Evolutionary conservation across 2,797 vertebrate species (phyloP), one percentile per base, ranked within the genome.

Genomic region (Netta rufina): DNA sequence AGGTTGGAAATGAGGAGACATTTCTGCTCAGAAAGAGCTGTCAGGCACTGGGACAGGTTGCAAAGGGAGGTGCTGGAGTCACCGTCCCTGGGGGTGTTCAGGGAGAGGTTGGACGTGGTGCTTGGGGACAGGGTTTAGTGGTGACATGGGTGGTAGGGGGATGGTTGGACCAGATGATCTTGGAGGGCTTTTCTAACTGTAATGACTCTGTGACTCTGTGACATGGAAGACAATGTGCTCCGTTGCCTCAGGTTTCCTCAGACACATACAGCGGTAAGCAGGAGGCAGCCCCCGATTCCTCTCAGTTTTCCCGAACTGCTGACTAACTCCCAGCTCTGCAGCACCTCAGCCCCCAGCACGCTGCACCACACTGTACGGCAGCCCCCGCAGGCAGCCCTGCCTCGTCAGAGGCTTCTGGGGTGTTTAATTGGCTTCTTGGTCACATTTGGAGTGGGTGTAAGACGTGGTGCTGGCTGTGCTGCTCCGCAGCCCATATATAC

Each of bases 191-290:
- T 25, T 49, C 49, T 8, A 25, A 49, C 49, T 2, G 1, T 25
- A 8, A 25, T 49, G 49, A 49, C 2, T 25, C 24, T 5, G 1
- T 49, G 47, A 49, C 47, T 49, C 47, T 49, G 1, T 49, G 49
- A 3, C 49, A 38, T 16, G 8, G 13, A 69, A 70, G 51, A 8
- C 18, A 13, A 38, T 8, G 2, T 0, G 0, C 11, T 45, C 21
- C 2, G 5, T 41, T n/a, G 77, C 39, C 13, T 47, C 39, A 39
- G 10, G 41, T 62, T 91, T 47, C 58, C 21, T 6, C 32, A 76
- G 20, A 38, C 9, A 58, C 25, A 17, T 20, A 17, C 19, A 30
- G 22, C 8, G 4, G 32, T 32, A 19, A 51, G 47, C 36, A 11
- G 11, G 49, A 86, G n/a, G 17, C 77, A 82, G 60, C 41, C 2